phyloP scores from a whole-genome alignment of 2,888 invertebrate species.

The Pristionchus mayeri region DNA sequence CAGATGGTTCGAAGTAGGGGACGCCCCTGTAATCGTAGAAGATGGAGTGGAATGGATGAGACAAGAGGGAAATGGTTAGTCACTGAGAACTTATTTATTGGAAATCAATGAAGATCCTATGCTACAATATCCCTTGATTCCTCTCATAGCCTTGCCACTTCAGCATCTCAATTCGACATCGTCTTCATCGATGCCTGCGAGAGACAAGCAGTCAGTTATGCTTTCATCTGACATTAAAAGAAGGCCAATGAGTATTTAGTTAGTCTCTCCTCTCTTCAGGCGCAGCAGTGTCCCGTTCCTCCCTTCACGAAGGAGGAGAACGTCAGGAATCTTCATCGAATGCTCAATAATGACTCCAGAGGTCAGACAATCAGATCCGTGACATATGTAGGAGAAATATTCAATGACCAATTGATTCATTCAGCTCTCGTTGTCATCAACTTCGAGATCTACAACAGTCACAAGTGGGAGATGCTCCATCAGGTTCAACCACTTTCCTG shows the following conservation, averaged over 20 bases:
- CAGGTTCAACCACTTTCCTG: not conserved
- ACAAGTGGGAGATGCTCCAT: constrained; percentile 23
- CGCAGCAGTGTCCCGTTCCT: constrained; percentile 31
- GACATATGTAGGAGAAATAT: not conserved
- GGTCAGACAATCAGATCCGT: not conserved
- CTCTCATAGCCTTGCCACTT: not conserved
- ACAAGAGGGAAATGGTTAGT: not conserved
- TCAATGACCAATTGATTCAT: too few relatives aligned
- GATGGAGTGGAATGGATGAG: constrained; percentile 35
- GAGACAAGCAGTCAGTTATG: not conserved
- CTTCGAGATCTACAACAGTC: constrained; percentile 17
- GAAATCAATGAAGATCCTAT: too few relatives aligned
- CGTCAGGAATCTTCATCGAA: not conserved
- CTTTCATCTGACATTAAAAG: not conserved
- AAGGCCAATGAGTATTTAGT: not conserved
- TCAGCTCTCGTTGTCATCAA: constrained; percentile 33
- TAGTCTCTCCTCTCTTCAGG: not conserved
- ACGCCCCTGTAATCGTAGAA: not conserved
- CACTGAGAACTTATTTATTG: not conserved
- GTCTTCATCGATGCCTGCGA: constrained; percentile 28
- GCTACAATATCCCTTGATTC: too few relatives aligned
- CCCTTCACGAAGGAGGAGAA: not conserved
- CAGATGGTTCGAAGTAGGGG: constrained; percentile 32
- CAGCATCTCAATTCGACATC: not conserved
- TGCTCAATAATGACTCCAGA: not conserved